These are phyloP conservation scores for Prionailurus bengalensis DNA, from an alignment of 2,113 vertebrate genomes.

Conservation along the genomic window DNA sequence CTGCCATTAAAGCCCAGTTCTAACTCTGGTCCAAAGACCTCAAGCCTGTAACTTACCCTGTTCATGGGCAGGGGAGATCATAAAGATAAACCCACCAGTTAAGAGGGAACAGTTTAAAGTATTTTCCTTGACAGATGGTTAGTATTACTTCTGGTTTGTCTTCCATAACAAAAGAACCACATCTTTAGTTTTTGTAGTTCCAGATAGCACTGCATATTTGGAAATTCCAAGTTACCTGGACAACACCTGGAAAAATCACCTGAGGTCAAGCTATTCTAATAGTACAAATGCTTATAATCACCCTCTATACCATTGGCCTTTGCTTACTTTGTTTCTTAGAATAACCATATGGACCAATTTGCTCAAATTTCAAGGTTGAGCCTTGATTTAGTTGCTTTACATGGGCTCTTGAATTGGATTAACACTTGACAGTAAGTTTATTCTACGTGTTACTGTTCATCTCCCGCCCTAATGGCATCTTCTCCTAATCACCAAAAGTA, in stretches of 20 bases:
- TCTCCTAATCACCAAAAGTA: neutral
- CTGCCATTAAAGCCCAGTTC: neutral
- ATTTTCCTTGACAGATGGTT: neutral
- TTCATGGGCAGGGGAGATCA: neutral
- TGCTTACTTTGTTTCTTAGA: neutral
- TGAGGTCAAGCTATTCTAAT: neutral
- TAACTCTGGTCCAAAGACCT: neutral
- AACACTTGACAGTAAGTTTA: neutral
- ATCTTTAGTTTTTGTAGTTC: constrained; percentile 42
- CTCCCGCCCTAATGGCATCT: neutral
- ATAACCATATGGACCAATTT: neutral
- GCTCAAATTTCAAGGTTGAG: neutral
- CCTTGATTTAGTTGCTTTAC: neutral
- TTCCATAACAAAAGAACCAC: neutral
- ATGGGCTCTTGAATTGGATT: neutral
- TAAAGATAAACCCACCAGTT: neutral
- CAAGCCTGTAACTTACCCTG: neutral
- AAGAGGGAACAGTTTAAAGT: neutral
- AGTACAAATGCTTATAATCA: neutral
- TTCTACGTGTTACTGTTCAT: neutral
- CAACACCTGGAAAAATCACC: neutral
- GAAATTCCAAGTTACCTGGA: constrained; percentile 48
- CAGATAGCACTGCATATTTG: neutral
- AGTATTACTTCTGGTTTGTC: neutral
- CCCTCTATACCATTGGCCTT: neutral